phyloP scores from a whole-genome alignment of 2,797 vertebrate genomes.

The Rhinoraja longicauda region DNA sequence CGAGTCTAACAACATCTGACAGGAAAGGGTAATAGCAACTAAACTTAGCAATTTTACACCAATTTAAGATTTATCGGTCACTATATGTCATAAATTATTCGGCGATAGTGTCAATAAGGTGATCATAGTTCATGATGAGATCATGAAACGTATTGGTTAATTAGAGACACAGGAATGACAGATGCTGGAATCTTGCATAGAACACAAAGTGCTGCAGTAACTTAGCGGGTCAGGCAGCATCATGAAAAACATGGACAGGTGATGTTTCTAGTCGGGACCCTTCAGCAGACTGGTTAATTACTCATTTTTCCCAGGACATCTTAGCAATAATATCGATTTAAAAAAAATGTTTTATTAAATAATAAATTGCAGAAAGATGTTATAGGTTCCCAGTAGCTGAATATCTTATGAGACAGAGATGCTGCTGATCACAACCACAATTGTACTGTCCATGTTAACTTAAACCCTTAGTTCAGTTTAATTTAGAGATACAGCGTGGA shows the following conservation, averaged over 20 bases:
- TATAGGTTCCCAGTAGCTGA: background rate
- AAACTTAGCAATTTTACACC: slow-evolving; percentile 36
- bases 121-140: slow-evolving; percentile 15
- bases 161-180: no score
- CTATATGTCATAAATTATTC: slow-evolving; percentile 17
- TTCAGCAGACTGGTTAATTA: background rate
- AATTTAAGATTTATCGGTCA: slow-evolving; percentile 29
- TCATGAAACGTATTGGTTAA: background rate
- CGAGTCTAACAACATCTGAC: slow-evolving; percentile 36
- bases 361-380: background rate
- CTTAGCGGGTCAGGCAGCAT: no score
- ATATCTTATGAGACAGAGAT: background rate
- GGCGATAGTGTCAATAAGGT: slow-evolving; percentile 33
- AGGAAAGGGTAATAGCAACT: slow-evolving; percentile 34
- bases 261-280: no score
- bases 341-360: background rate
- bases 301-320: background rate
- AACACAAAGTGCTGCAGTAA: no score
- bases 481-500: no score
- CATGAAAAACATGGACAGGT: no score
- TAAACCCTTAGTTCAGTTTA: background rate
- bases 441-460: background rate
- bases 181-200: no score
- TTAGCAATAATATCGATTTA: background rate
- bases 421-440: background rate